Conservation (phyloP, 2,797 vertebrate genomes). For the Hoplostethus atlanticus region DNA sequence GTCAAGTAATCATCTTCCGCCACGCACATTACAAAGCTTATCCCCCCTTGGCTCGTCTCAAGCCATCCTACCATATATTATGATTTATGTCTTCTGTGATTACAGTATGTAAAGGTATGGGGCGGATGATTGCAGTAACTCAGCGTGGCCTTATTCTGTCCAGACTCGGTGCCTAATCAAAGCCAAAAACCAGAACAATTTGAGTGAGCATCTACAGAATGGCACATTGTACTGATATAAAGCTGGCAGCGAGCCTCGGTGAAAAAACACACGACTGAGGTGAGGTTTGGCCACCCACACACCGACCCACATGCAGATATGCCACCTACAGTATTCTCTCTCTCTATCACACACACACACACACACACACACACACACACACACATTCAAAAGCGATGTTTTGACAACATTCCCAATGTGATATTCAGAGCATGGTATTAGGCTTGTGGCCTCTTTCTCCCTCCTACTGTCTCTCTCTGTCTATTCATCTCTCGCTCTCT, state of each 20-base stretch:
- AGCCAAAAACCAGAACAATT: conserved; percentile 32
- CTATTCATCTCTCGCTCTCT: conserved; percentile 16
- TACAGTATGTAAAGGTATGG: conserved; percentile 2
- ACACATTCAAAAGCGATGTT: conserved; percentile 48
- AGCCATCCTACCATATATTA: not conserved
- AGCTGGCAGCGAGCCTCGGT: conserved; percentile 11
- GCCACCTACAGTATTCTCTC: conserved; percentile 29
- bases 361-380: conserved; percentile 25
- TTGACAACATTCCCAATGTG: conserved; percentile 64
- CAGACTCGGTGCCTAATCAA: conserved; percentile 37
- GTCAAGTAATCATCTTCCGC: not conserved
- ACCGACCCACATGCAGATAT: conserved; percentile 40
- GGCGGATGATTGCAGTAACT: conserved; percentile 25
- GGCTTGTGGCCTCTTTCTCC: conserved; percentile 30
- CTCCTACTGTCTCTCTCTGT: conserved; percentile 5
- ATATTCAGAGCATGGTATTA: conserved; percentile 43
- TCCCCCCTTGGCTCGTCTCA: conserved; percentile 13
- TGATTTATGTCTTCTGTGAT: conserved; percentile 35
- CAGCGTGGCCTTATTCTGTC: conserved; percentile 28
- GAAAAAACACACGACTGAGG: conserved; percentile 12
- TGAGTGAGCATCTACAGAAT: conserved; percentile 30
- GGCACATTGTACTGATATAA: conserved; percentile 28
- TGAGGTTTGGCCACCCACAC: conserved; percentile 56
- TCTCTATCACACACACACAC: conserved; percentile 1
- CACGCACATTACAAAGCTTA: conserved; percentile 18